phyloP scores from a whole-genome alignment of 2,888 invertebrate species.

The Dryobotodes eremita region DNA sequence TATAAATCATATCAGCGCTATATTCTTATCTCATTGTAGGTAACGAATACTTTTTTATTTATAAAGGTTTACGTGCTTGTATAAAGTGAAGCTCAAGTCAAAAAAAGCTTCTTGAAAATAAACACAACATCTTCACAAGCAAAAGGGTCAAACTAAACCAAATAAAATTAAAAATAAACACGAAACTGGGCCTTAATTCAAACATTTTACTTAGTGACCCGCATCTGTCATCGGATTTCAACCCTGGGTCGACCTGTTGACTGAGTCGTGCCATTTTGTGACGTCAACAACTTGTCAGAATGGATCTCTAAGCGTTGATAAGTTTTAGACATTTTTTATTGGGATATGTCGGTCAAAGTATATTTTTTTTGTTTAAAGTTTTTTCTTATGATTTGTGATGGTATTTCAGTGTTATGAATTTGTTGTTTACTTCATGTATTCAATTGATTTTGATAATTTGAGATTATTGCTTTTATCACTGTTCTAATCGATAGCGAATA shows the following conservation, averaged over 20 bases:
- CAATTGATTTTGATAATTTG: not conserved
- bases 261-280: conserved; percentile 42
- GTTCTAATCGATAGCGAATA: not conserved
- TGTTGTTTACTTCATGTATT: not conserved
- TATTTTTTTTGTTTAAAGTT: not conserved
- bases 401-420: not conserved
- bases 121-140: not conserved
- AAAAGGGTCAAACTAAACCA: conserved; percentile 2
- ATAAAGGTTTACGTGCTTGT: not conserved
- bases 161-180: conserved; percentile 42
- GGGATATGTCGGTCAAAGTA: not conserved
- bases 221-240: conserved; percentile 58
- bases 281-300: conserved; percentile 40
- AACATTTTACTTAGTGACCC: conserved; percentile 53
- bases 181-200: conserved; percentile 27
- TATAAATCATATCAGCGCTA: conserved; percentile 13
- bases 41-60: not conserved
- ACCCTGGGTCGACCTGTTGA: conserved; percentile 53
- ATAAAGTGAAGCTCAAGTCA: not conserved
- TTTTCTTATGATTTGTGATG: not conserved
- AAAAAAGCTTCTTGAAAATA: not conserved
- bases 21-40: not conserved
- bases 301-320: conserved; percentile 2
- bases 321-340: conserved; percentile 26
- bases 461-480: not conserved